phyloP scores from a whole-genome alignment of 2,888 invertebrate genomes.

The Chrysodeixis includens region DNA sequence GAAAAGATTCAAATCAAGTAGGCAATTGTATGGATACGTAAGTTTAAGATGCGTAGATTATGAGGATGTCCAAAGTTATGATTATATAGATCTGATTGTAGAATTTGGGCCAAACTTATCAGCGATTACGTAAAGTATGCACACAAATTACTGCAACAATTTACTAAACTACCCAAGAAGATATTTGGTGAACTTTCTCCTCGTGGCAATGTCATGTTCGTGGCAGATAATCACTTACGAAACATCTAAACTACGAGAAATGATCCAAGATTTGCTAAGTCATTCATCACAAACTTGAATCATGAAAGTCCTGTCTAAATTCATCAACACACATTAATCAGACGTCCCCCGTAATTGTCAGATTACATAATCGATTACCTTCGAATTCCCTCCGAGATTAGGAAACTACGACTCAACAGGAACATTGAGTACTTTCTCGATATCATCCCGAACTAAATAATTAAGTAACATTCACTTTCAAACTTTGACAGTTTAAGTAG shows the following conservation, averaged over 20 bases:
- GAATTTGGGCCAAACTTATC: too few species aligned
- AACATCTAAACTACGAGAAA: not conserved
- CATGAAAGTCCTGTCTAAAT: not conserved
- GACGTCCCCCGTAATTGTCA: not conserved
- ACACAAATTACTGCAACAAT: too few species aligned
- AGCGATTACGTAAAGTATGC: too few species aligned
- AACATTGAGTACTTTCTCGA: not conserved
- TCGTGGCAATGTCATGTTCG: not conserved
- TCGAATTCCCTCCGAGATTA: not conserved
- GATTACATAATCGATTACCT: not conserved
- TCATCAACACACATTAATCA: not conserved
- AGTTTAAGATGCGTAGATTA: too few species aligned
- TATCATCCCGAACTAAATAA: not conserved
- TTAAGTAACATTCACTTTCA: not conserved
- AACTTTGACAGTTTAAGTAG: not conserved
- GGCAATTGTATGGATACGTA: too few species aligned
- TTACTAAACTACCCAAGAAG: too few species aligned
- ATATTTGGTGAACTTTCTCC: not conserved
- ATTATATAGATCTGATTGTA: too few species aligned
- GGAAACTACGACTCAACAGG: not conserved
- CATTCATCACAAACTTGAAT: constrained; percentile 4
- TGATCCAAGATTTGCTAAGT: not conserved
- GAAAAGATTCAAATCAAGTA: too few species aligned
- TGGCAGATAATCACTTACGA: not conserved
- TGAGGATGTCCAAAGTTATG: too few species aligned